Base-by-base conservation (phyloP, 2,888 invertebrate species). In the Cheiracanthium punctorium region DNA sequence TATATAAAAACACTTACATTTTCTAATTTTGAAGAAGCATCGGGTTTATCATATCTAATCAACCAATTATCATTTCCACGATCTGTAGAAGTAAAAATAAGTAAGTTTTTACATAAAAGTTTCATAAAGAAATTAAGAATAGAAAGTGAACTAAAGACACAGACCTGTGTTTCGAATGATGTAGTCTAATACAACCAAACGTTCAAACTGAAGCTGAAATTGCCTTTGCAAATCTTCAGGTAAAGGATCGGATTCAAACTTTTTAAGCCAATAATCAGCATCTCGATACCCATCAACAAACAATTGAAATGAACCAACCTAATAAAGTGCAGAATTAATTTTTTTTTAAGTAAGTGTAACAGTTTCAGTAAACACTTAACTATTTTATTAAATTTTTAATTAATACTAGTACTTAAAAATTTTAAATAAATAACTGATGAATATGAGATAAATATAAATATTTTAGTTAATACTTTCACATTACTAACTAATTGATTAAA, bases 41-140 rank as follows among this genome's bases (percentile, higher is more conserved):
- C 90, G 17, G 91, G 91, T 76, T 91, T 91, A 90, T 96, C 96
- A 92, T 98, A 99, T 92, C 96, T 96, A 90, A 99, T 98, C 80
- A 99, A 94, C 99, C 99, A 99, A 93, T 99, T 99, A 93, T 99
- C 99, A 92, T 99, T 99, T 87, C 99, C 99, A 91, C 99, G 94
- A 93, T 99, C 99, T 93, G 90, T 72, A 89, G 30, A 67, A 48
- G 37, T 8, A 28, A 20, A 28, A 64, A 64, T 0, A 28, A 4
- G 10, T 37, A 37, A 7, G 37, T 37, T 7, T 37, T 37, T 37
- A 37, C 2, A 12, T 17, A 48, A 30, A 28, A 28, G 1, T 67
- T 2, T 30, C 32, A 0, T n/a, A n/a, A 20, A 20, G 24, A 28
- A 4, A 30, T 30, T 30, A 67, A 37, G 24, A 30, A n/a, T 1